phyloP scores from a whole-genome alignment of 1,140 invertebrate genomes.

The Leptinotarsa defecta region DNA sequence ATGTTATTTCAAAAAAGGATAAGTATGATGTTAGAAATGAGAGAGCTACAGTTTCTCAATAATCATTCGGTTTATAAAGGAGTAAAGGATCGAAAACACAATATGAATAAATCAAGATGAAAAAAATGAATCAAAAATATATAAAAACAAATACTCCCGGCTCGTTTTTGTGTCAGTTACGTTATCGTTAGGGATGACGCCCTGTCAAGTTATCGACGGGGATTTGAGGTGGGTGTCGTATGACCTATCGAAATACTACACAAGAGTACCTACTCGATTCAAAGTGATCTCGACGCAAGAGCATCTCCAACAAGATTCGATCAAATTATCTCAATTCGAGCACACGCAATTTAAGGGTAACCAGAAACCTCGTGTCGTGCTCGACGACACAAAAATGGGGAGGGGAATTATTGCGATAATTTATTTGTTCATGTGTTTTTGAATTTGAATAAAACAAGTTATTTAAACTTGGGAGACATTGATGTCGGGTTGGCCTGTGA shows the following conservation, averaged over 20 bases:
- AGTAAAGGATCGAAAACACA: too few species aligned
- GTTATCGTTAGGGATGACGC: neutral
- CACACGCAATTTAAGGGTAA: neutral
- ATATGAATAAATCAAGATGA: too few species aligned
- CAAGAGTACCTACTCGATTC: constrained; percentile 1
- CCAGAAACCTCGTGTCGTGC: neutral
- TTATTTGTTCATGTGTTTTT: neutral
- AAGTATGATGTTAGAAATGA: too few species aligned
- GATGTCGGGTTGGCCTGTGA: too few species aligned
- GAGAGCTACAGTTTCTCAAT: too few species aligned
- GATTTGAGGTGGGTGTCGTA: neutral
- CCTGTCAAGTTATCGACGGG: too few species aligned
- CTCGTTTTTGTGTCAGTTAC: neutral
- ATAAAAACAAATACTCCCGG: too few species aligned
- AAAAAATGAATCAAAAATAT: too few species aligned
- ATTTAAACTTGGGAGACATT: too few species aligned
- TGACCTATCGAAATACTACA: neutral
- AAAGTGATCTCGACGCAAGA: neutral
- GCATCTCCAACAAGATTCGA: neutral
- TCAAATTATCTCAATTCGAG: constrained; percentile 1
- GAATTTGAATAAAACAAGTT: neutral
- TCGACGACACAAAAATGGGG: neutral
- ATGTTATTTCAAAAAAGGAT: too few species aligned
- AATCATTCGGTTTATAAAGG: too few species aligned
- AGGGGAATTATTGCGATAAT: neutral